Percentiles rank a stretch among this genome's conserved stretches.
These are phyloP conservation scores for Heteronetta atricapilla DNA, from an alignment of 2,113 vertebrate genomes.

Conservation along the genomic window DNA sequence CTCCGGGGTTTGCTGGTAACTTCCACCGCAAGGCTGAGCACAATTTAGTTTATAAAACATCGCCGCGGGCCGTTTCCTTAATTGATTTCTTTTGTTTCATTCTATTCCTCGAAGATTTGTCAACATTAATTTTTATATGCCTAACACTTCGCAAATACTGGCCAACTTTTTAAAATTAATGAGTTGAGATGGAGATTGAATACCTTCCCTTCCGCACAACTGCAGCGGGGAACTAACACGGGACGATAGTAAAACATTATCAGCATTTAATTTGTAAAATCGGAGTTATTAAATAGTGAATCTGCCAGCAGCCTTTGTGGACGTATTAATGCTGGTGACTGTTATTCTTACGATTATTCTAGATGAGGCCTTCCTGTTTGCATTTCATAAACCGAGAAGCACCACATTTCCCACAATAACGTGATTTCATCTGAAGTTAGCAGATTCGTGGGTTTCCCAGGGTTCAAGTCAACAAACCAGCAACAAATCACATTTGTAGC, in stretches of 20 bases:
- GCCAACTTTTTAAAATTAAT: conserved; percentile 83
- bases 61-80: conserved; percentile 75
- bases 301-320: background rate
- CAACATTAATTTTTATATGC: conserved; percentile 82
- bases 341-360: background rate
- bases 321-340: rapidly evolving
- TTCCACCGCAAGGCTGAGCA: background rate
- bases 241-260: background rate
- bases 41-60: conserved; percentile 53
- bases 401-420: background rate
- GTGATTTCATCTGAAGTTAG: background rate
- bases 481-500: background rate
- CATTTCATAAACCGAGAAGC: rapidly evolving
- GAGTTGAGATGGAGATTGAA: conserved; percentile 77
- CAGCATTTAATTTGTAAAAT: background rate
- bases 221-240: background rate
- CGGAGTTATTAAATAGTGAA: background rate
- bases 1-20: conserved; percentile 12
- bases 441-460: background rate
- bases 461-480: background rate
- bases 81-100: conserved; percentile 84
- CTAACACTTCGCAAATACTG: conserved; percentile 68
- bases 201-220: conserved; percentile 40
- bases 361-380: background rate
- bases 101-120: conserved; percentile 84